phyloP scores from a whole-genome alignment of 2,113 vertebrate species.

The Rafetus swinhoei region DNA sequence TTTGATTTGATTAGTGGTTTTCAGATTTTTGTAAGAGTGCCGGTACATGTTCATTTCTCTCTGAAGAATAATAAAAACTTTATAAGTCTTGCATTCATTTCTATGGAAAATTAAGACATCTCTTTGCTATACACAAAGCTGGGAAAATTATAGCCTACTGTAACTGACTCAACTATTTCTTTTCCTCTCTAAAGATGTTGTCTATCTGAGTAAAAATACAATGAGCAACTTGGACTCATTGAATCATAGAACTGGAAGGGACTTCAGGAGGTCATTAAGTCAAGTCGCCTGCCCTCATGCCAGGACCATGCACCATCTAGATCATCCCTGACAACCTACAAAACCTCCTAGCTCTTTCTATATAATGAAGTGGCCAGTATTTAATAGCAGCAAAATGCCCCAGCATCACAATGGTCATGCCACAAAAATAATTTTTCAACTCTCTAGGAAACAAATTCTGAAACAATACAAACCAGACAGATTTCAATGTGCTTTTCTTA shows the following conservation, averaged over 20 bases:
- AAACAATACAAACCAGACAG: neutral
- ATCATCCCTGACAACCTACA: neutral
- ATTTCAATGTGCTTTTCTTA: neutral
- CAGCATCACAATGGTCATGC: neutral
- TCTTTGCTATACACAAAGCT: neutral
- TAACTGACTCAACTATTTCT: neutral
- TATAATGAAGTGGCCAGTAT: neutral
- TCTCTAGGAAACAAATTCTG: neutral
- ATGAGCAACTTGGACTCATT: neutral
- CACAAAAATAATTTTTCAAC: neutral
- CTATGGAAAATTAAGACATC: neutral
- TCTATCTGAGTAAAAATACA: constrained; percentile 8
- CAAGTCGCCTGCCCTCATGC: too few relatives aligned
- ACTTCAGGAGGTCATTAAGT: too few relatives aligned
- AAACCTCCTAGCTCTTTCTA: neutral
- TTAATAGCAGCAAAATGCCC: neutral
- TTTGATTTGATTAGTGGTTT: constrained; percentile 42
- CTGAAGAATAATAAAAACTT: neutral
- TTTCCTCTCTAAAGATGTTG: neutral
- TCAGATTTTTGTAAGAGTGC: constrained; percentile 2
- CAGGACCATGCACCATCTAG: too few relatives aligned
- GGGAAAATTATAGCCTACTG: neutral
- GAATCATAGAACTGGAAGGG: too few relatives aligned
- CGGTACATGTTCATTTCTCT: constrained; percentile 18
- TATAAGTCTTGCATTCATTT: neutral